Base-by-base conservation (phyloP, 2,888 invertebrate genomes). In the Petrolisthes manimaculis region DNA sequence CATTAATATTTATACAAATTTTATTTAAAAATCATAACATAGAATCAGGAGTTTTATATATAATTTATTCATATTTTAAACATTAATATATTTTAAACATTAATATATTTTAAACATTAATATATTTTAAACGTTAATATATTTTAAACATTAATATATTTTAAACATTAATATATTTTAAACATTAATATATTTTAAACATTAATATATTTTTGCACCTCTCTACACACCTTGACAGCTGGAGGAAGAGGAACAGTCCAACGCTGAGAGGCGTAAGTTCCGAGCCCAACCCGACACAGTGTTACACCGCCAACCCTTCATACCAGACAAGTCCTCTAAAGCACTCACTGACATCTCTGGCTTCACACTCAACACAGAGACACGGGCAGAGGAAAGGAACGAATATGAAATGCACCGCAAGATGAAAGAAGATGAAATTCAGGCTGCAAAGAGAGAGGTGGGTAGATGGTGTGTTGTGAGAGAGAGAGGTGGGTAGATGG, bases 201-300 rank as follows among this genome's bases (percentile, higher is more conserved):
- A 37, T 37, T 1, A 37, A 37, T 37, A 37, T 37, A n/a, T 37
- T 37, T 37, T 37, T 2, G 1, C 37, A 37, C 37, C 2, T 0
- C 37, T 37, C 37, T 37, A 37, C 37, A 37, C n/a, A 12, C 71
- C 18, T 8, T 18, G 14, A 21, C 82, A 82, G 82, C 51, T 82
- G 82, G 53, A 82, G 69, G 51, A 53, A n/a, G 82, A 82, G 53
- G 69, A 14, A 0, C 89, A 92, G 86, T 89, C 92, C 88, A 91
- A 92, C 86, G 92, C 91, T 84, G 92, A 92, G 67, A 91, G 92
- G 54, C 91, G 92, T 24, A 88, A 90, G 83, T 96, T 96, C 93
- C 95, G 95, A 92, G 96, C 96, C 1, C 93, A 94, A 83, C 95
- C 95, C 51, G 93, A 95, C 0, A 92, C 92, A n/a, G 95, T 96